phyloP scores from a whole-genome alignment of 2,888 invertebrate genomes.

The Latheticus oryzae region DNA sequence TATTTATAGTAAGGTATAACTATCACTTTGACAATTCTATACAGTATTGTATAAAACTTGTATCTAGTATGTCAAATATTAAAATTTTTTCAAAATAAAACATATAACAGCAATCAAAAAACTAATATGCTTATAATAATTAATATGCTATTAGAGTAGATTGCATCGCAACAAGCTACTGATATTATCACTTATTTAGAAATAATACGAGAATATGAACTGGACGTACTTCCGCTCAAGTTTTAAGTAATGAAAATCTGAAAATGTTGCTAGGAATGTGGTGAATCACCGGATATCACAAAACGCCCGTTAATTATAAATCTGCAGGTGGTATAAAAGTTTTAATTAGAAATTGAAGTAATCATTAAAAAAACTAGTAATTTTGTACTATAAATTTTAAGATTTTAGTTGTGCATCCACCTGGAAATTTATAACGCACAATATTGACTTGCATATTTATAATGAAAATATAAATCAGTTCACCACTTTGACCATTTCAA shows the following conservation, averaged over 20 bases:
- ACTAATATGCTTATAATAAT: slow-evolving; percentile 35
- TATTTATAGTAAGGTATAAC: slow-evolving; percentile 31
- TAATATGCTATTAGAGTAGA: slow-evolving; percentile 27
- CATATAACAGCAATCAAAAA: slow-evolving; percentile 28
- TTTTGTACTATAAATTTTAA: too few species aligned
- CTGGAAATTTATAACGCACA: slow-evolving; percentile 8
- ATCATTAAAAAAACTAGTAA: too few species aligned
- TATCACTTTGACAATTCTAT: slow-evolving; percentile 40
- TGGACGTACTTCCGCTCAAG: slow-evolving; percentile 43
- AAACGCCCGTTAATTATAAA: slow-evolving; percentile 3
- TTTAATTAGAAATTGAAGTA: too few species aligned
- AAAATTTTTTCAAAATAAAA: slow-evolving; percentile 29
- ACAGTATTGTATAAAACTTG: slow-evolving; percentile 38
- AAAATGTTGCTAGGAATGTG: slow-evolving; percentile 32
- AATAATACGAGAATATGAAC: slow-evolving; percentile 39
- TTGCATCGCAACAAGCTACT: slow-evolving; percentile 32
- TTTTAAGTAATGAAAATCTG: slow-evolving; percentile 46
- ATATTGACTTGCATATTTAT: background rate
- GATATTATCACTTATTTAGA: slow-evolving; percentile 36
- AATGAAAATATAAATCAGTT: slow-evolving; percentile 8
- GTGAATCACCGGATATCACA: slow-evolving; percentile 8
- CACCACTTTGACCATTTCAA: slow-evolving; percentile 15
- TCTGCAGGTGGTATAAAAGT: slow-evolving; percentile 7
- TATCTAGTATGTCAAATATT: slow-evolving; percentile 35
- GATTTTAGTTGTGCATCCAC: too few species aligned